Evolutionary conservation across 2,797 vertebrate species (phyloP).

Genomic region (Allochrocebus solatus): DNA sequence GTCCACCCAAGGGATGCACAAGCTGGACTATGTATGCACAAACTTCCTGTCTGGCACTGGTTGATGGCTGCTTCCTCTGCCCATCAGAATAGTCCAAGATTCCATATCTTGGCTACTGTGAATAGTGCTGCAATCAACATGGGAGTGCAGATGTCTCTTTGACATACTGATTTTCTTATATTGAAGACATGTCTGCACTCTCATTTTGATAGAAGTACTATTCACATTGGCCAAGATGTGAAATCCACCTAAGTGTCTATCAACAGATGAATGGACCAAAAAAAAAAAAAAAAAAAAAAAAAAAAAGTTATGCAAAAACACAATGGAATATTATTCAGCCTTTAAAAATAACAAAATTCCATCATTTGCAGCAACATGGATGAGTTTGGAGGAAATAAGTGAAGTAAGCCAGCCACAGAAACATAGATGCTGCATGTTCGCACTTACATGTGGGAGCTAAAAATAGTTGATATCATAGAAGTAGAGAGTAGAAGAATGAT

Average conservation of each 20-base stretch:
- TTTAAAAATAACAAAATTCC: not conserved
- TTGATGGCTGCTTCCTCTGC: not conserved
- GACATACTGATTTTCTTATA: not conserved
- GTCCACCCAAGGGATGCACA: not conserved
- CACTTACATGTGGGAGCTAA: not conserved
- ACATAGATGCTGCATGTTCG: not conserved
- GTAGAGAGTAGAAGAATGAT: not conserved
- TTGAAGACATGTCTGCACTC: not conserved
- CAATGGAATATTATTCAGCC: not conserved
- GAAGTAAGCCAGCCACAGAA: not conserved
- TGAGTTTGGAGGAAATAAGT: not conserved
- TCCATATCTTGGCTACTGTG: not conserved
- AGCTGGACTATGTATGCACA: not conserved
- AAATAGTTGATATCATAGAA: not conserved
- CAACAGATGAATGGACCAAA: not conserved
- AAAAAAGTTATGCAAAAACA: not conserved
- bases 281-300: not conserved
- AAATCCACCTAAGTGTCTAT: not conserved
- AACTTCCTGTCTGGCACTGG: not conserved
- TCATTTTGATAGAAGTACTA: not conserved
- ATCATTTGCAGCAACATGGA: not conserved
- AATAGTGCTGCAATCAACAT: not conserved
- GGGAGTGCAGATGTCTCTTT: not conserved
- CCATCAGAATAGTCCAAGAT: not conserved
- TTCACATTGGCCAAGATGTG: not conserved